A percentile compares a stretch with the other conserved stretches of the same genome.
phyloP scores from a whole-genome alignment of 2,888 invertebrate genomes.

The Pyrrhosoma nymphula region DNA sequence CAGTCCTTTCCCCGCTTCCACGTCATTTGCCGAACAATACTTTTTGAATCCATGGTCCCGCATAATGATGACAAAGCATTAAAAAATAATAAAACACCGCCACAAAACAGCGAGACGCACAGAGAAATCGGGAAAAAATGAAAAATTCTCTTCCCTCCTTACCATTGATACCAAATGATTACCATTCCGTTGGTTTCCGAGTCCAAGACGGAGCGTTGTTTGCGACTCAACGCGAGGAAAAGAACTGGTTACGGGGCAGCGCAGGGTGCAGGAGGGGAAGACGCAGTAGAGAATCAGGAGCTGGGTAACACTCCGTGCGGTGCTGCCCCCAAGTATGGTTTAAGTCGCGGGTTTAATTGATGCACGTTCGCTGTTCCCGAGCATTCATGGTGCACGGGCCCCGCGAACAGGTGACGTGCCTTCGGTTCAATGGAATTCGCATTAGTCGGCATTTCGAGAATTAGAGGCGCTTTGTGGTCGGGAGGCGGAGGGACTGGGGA shows the following conservation, averaged over 20 bases:
- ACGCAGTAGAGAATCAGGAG: background rate
- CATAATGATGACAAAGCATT: conserved; percentile 41
- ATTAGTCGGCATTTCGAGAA: conserved; percentile 39
- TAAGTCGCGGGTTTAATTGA: conserved; percentile 46
- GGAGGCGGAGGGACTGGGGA: background rate
- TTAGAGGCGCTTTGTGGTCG: conserved; percentile 56
- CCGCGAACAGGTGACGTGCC: conserved; percentile 45
- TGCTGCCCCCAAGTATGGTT: background rate
- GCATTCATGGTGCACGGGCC: conserved; percentile 19
- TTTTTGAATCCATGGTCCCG: background rate
- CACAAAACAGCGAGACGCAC: background rate
- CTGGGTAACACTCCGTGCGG: background rate
- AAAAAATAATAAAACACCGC: background rate
- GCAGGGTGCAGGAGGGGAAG: too few relatives aligned
- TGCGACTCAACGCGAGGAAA: background rate
- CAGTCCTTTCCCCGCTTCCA: background rate
- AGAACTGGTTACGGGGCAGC: background rate
- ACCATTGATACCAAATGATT: background rate
- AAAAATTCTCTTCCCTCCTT: background rate
- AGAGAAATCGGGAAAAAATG: background rate
- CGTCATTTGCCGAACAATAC: conserved; percentile 15
- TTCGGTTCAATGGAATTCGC: conserved; percentile 47
- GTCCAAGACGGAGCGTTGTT: background rate
- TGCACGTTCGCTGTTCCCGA: background rate
- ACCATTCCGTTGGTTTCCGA: background rate